Conservation (phyloP, 2,888 invertebrate genomes). For the Syrista parreyssii region DNA sequence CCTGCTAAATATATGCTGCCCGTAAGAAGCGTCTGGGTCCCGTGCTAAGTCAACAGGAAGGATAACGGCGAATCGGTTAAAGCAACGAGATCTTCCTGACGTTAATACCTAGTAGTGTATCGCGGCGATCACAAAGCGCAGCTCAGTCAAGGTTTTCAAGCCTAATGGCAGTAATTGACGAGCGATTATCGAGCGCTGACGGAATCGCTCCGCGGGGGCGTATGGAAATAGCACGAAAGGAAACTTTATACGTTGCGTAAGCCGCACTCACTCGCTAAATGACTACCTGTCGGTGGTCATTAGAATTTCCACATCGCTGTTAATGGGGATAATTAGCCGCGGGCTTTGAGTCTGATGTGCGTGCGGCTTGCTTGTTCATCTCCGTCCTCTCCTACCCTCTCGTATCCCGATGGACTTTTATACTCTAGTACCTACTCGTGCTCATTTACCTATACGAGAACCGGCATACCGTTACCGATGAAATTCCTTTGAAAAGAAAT, state of each 20-base stretch:
- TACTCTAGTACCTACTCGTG: neutral
- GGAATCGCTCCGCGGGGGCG: conserved; percentile 18
- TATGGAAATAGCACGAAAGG: conserved; percentile 24
- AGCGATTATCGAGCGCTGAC: conserved; percentile 23
- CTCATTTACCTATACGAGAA: neutral
- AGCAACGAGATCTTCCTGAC: neutral
- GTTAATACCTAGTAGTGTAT: neutral
- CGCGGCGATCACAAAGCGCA: conserved; percentile 2
- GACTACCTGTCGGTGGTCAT: conserved; percentile 33
- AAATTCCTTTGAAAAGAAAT: neutral
- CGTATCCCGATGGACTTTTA: neutral
- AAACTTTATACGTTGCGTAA: conserved; percentile 31
- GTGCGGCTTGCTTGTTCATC: neutral
- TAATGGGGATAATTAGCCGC: conserved; percentile 42
- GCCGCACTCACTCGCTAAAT: conserved; percentile 24
- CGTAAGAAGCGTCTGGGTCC: neutral
- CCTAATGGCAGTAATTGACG: conserved; percentile 25
- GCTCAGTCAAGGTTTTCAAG: conserved; percentile 4
- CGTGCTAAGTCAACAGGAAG: neutral
- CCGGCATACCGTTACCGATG: neutral
- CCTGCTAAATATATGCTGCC: neutral
- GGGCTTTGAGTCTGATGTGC: conserved; percentile 6
- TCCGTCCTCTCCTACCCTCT: neutral
- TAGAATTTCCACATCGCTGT: conserved; percentile 39
- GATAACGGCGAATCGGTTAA: neutral